phyloP scores from a whole-genome alignment of 2,113 vertebrate species.

The Solea senegalensis region DNA sequence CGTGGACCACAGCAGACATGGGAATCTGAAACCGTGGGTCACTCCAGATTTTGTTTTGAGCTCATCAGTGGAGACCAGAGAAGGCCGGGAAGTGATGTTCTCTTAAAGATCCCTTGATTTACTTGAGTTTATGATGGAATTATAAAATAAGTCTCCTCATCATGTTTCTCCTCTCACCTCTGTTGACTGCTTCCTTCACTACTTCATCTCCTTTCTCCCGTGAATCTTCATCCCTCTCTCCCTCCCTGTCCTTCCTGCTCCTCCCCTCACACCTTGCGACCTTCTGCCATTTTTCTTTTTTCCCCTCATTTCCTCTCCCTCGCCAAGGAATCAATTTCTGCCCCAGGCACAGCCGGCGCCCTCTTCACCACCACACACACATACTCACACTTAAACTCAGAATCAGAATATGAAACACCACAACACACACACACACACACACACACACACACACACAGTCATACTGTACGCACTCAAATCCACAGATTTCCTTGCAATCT shows the following conservation, averaged over 20 bases:
- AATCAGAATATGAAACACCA: slow-evolving; percentile 54
- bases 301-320: slow-evolving; percentile 79
- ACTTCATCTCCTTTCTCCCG: neutral
- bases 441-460: too few species aligned
- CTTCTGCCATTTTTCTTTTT: slow-evolving; percentile 77
- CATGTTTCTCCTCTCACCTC: too few species aligned
- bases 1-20: slow-evolving; percentile 7
- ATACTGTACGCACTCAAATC: neutral
- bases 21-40: neutral
- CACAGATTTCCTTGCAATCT: slow-evolving; percentile 14
- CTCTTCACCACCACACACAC: slow-evolving; percentile 17
- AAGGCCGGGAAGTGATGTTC: too few species aligned
- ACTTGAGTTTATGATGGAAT: too few species aligned
- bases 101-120: too few species aligned
- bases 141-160: neutral
- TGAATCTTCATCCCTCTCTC: too few species aligned
- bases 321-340: slow-evolving; percentile 80
- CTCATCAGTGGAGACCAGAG: too few species aligned
- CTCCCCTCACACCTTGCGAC: slow-evolving; percentile 32
- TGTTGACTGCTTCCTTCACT: too few species aligned
- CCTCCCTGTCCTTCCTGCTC: slow-evolving; percentile 24
- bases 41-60: too few species aligned
- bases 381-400: slow-evolving; percentile 31
- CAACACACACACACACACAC: slow-evolving; percentile 22
- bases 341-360: slow-evolving; percentile 63